phyloP scores from a whole-genome alignment of 2,888 invertebrate species.

The Pteria penguin region DNA sequence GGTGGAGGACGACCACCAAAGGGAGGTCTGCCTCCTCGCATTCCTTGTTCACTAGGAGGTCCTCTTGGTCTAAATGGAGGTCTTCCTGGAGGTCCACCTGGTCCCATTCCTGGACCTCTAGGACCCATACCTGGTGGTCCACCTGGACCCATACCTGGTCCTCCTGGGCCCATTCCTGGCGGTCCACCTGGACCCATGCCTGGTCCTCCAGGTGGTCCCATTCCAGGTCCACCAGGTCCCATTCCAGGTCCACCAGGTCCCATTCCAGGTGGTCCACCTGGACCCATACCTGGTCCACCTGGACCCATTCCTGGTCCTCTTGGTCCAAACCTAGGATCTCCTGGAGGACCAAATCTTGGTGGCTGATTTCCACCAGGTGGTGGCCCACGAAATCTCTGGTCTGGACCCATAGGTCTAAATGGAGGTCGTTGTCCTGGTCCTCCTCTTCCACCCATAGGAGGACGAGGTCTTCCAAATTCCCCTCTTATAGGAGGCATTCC shows the following conservation, averaged over 20 bases:
- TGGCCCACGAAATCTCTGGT: constrained; percentile 42
- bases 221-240: constrained; percentile 32
- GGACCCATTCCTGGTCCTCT: constrained; percentile 7
- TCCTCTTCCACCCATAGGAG: constrained; percentile 40
- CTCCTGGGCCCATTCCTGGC: constrained; percentile 22
- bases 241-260: constrained; percentile 37
- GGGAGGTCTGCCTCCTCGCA: constrained; percentile 38
- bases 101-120: constrained; percentile 9
- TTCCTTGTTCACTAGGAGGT: constrained; percentile 26
- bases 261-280: constrained; percentile 26
- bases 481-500: constrained; percentile 37
- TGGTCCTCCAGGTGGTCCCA: constrained; percentile 4
- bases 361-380: constrained; percentile 29
- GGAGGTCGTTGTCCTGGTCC: constrained; percentile 39
- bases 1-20: constrained; percentile 40
- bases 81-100: constrained; percentile 29
- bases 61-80: constrained; percentile 25
- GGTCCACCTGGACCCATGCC: background rate
- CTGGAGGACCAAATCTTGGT: constrained; percentile 26
- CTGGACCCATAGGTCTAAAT: constrained; percentile 23
- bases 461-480: too few species aligned
- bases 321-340: constrained; percentile 39
- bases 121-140: constrained; percentile 35
- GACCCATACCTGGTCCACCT: constrained; percentile 21
- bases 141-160: constrained; percentile 13